Percentiles rank a stretch among this genome's conserved stretches.
Evolutionary conservation across 2,797 vertebrate species (phyloP).

Genomic region (Sebastes minor): DNA sequence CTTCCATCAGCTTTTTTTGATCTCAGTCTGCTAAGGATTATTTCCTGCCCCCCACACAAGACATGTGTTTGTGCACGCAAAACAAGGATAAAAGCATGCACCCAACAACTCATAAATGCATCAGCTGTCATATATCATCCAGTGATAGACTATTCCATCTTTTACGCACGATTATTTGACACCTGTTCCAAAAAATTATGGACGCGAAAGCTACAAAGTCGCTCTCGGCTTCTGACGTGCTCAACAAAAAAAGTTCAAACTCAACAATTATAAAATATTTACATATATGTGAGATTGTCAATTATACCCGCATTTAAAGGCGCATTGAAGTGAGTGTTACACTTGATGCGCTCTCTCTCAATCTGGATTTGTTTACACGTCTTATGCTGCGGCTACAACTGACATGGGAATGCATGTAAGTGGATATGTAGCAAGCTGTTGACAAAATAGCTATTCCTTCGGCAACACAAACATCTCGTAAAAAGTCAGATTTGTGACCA

Average conservation of each 20-base stretch:
- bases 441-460: constrained; percentile 65
- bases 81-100: constrained; percentile 73
- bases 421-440: constrained; percentile 71
- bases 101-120: constrained; percentile 70
- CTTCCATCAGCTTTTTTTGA: constrained; percentile 70
- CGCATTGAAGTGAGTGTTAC: neutral
- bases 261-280: constrained; percentile 40
- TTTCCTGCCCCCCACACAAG: constrained; percentile 69
- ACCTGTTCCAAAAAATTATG: constrained; percentile 72
- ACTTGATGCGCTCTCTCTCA: constrained; percentile 57
- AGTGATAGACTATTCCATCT: constrained; percentile 69
- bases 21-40: constrained; percentile 76
- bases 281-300: constrained; percentile 1
- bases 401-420: constrained; percentile 72
- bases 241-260: constrained; percentile 28
- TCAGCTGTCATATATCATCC: constrained; percentile 73
- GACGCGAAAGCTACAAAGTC: constrained; percentile 21
- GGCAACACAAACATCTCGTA: constrained; percentile 65
- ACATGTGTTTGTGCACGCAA: constrained; percentile 76
- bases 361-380: constrained; percentile 70
- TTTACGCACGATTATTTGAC: constrained; percentile 74
- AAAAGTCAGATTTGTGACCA: constrained; percentile 67
- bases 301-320: constrained; percentile 21
- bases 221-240: constrained; percentile 3
- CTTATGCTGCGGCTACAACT: constrained; percentile 61